Evolutionary conservation across 2,113 vertebrate genomes (phyloP), one percentile per base, ranked within the genome.

Genomic region (Penelope pileata): DNA sequence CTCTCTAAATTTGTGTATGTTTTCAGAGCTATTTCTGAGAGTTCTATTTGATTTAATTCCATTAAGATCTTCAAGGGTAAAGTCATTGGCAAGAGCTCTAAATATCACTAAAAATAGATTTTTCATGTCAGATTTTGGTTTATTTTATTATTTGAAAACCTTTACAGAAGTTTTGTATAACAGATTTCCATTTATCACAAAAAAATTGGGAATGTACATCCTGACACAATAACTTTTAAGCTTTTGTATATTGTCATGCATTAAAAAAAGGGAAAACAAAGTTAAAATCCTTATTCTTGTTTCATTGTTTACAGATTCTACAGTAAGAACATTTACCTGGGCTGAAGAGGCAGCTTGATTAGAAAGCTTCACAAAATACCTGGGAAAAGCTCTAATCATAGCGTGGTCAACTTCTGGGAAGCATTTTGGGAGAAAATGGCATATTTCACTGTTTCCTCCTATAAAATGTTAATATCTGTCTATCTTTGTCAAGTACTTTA

Each of bases 21-120:
- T 91, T 96, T 88, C 88, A 78, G 64, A 96, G 79, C 30, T 51
- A 67, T 78, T 60, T 96, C 75, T 60, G 4, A 86, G 47, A 74
- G 43, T 64, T 18, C 42, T 83, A 30, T 93, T 91, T 85, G 78
- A 86, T 93, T 85, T 86, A 80, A 91, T 83, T 83, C 59, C 87
- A 94, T 81, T 91, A 88, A 85, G 51, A 70, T 90, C 47, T 81
- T 83, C 64, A 78, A 86, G 85, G 72, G 68, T 81, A 54, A 77
- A 91, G 38, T 69, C 79, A 64, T 67, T 89, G 76, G 24, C 3
- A 11, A 84, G 79, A 92, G 42, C 66, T 86, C 51, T 84, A 72
- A 92, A 53, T 32, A 75, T 11, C 80, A 83, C 21, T 34, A 75
- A 91, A 16, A 27, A 23, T 3, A 58, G 48, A 73, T 42, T 81